Conservation (phyloP, 1,140 invertebrate genomes). For the Pectinophora gossypiella region DNA sequence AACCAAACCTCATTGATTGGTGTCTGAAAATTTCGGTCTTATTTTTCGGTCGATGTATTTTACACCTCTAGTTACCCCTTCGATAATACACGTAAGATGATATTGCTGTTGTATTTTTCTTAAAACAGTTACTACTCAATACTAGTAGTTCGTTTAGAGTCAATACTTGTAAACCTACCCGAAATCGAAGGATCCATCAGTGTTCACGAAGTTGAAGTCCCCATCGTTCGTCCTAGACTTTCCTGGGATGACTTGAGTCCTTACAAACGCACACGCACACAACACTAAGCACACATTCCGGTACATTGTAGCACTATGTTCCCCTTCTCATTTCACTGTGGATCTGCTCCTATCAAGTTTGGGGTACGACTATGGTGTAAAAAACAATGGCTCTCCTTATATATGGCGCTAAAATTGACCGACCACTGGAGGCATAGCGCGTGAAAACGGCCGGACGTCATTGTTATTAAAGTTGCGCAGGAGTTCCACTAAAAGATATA, state of each 20-base stretch:
- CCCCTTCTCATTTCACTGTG: slow-evolving; percentile 27
- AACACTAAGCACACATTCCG: slow-evolving; percentile 38
- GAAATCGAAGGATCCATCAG: slow-evolving; percentile 81
- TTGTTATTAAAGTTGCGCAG: slow-evolving; percentile 58
- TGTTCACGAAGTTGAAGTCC: slow-evolving; percentile 76
- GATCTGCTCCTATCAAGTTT: slow-evolving; percentile 20
- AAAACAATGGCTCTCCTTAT: slow-evolving; percentile 62
- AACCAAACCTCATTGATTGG: too few species aligned
- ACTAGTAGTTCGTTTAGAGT: not conserved
- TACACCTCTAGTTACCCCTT: too few species aligned
- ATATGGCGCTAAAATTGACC: slow-evolving; percentile 63
- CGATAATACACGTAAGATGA: too few species aligned
- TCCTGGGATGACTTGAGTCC: slow-evolving; percentile 63
- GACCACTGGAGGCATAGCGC: slow-evolving; percentile 42
- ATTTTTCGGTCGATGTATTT: too few species aligned
- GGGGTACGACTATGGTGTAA: slow-evolving; percentile 48
- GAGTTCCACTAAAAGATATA: slow-evolving; percentile 19
- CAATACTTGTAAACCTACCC: slow-evolving; percentile 64
- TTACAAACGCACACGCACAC: slow-evolving; percentile 48
- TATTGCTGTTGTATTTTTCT: too few species aligned
- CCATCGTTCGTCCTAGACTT: slow-evolving; percentile 66
- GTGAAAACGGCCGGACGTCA: slow-evolving; percentile 68
- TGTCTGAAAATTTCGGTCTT: too few species aligned
- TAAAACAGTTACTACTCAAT: too few species aligned
- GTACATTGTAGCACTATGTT: slow-evolving; percentile 45